Evolutionary conservation across 2,113 vertebrate genomes (phyloP).

Genomic region (Neogale vison): DNA sequence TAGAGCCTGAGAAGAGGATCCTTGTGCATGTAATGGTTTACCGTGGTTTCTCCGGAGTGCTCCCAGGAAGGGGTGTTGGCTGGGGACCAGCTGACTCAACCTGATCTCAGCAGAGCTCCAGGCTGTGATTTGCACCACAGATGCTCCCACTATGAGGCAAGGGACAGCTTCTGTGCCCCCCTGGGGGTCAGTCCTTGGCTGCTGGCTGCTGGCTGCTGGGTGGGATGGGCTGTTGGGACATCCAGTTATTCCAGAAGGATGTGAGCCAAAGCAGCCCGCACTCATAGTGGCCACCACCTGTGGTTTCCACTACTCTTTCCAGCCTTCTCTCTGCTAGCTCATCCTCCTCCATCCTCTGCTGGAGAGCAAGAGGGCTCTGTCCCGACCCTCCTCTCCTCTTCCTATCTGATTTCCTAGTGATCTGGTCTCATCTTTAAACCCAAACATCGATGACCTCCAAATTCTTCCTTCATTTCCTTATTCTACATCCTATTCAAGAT

Average conservation of each 20-base stretch:
- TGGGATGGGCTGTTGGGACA: too few relatives aligned
- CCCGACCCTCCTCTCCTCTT: not conserved
- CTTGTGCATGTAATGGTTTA: too few relatives aligned
- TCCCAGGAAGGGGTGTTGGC: not conserved
- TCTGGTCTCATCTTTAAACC: not conserved
- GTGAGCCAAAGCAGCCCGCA: not conserved
- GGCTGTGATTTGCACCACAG: not conserved
- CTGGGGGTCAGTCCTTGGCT: not conserved
- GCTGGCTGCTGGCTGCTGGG: not conserved
- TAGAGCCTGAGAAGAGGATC: not conserved
- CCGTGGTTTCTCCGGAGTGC: not conserved
- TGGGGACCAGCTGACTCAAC: not conserved
- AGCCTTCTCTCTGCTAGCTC: not conserved
- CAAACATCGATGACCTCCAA: not conserved
- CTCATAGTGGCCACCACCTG: accelerated
- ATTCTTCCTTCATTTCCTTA: not conserved
- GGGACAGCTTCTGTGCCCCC: not conserved
- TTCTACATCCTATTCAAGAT: not conserved
- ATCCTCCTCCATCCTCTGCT: not conserved
- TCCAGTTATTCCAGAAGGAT: too few relatives aligned
- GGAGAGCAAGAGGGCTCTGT: not conserved
- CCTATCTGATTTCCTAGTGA: not conserved
- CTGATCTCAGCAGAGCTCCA: too few relatives aligned
- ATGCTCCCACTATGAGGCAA: not conserved
- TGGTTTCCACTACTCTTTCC: not conserved